These are phyloP conservation scores for Graphium colonna DNA, from an alignment of 2,888 invertebrate species.

Conservation along the genomic window DNA sequence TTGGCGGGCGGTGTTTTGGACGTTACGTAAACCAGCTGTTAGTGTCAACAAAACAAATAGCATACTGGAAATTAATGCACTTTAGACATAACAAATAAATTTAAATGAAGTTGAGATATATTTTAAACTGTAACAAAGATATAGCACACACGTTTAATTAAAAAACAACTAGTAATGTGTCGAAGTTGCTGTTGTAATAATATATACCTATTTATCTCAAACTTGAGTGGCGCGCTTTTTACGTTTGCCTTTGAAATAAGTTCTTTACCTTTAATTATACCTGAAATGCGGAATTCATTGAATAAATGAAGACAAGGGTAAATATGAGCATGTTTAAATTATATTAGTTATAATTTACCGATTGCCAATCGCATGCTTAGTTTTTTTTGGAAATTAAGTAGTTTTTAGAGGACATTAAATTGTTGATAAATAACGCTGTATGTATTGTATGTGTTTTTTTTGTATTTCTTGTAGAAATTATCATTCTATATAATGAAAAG, in stretches of 20 bases:
- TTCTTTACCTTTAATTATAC: constrained; percentile 42
- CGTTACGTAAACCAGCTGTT: constrained; percentile 66
- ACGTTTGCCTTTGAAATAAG: constrained; percentile 63
- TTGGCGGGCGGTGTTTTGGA: constrained; percentile 66
- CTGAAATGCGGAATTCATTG: constrained; percentile 62
- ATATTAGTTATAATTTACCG: neutral
- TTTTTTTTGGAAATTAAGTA: neutral
- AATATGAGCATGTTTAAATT: constrained; percentile 23
- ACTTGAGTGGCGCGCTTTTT: constrained; percentile 24
- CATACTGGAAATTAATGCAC: neutral
- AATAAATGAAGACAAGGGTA: constrained; percentile 72
- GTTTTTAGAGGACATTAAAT: too few relatives aligned
- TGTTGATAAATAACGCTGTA: too few relatives aligned
- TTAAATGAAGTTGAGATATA: neutral
- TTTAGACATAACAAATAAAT: neutral
- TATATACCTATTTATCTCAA: neutral
- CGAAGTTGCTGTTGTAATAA: neutral
- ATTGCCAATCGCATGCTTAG: neutral
- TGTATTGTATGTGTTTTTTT: too few relatives aligned
- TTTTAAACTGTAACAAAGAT: neutral
- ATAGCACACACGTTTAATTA: neutral
- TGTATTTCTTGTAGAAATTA: too few relatives aligned
- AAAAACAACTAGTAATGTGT: neutral
- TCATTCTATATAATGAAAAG: too few relatives aligned
- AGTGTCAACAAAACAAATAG: constrained; percentile 47